Evolutionary conservation across 2,113 vertebrate species (phyloP), one percentile per base, ranked within the genome.

Genomic region (Brachypteracias leptosomus): DNA sequence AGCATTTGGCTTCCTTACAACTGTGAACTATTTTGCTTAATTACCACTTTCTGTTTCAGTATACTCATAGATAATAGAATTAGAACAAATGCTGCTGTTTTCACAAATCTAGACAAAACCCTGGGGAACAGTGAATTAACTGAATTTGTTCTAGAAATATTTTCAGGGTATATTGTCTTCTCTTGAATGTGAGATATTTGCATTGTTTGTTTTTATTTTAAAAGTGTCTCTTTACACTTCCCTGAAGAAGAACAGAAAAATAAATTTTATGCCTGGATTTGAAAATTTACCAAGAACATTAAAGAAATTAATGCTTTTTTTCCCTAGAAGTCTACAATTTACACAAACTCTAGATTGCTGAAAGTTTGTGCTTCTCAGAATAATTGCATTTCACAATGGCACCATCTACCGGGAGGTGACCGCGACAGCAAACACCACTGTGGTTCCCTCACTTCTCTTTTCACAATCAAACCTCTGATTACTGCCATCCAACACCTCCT

Each of bases 401-500:
- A 89, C 98, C 98, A 97, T 78, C 98, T 98, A 81, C 81, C 93
- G 98, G 96, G 90, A 75, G 26, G 66, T 26, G 40, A 22, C 44
- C 59, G 52, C 7, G 16, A 17, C 29, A 88, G n/a, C 2, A 3
- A 85, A 89, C 22, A 24, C 75, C 42, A 13, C 55, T 22, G 31
- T 11, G n/a, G 16, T 38, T 70, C 54, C 38, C 29, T 40, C 74
- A 13, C 28, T n/a, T 29, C 49, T n/a, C 51, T 40, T 38, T 66
- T 15, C 15, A 1, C 42, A 49, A 6, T 22, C 58, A 66, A 80
- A 87, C 1, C 0, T 17, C 9, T 10, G 8, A 35, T 59, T 16
- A 15, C 35, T 42, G 33, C 59, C 17, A 55, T 2, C 36, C 51
- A 77, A 26, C 40, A 62, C 29, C 22, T 77, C 35, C 42, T 73